Conservation (phyloP, 1,140 invertebrate genomes). For the Araneus ventricosus region DNA sequence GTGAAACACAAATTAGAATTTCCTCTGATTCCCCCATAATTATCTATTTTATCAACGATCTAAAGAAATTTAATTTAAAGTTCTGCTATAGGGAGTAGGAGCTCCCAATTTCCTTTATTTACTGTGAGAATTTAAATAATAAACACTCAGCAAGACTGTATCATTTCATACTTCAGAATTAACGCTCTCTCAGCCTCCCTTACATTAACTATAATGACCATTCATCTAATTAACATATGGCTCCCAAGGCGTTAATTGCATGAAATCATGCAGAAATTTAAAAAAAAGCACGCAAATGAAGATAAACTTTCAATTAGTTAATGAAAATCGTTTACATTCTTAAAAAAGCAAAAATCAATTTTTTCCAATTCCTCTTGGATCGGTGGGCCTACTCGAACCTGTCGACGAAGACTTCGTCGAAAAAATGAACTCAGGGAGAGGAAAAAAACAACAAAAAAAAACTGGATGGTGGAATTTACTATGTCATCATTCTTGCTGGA, state of each 20-base stretch:
- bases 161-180: background rate
- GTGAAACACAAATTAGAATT: no score
- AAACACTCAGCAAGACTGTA: background rate
- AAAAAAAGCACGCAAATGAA: background rate
- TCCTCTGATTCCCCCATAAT: no score
- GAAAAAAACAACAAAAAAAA: background rate
- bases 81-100: background rate
- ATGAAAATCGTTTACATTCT: background rate
- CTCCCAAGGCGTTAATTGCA: no score
- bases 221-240: no score
- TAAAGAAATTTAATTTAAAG: no score
- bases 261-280: no score
- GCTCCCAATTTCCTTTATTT: background rate
- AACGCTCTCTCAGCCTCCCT: no score
- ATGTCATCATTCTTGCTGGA: slow-evolving; percentile 20
- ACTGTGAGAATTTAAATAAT: background rate
- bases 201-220: no score
- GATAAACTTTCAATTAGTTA: background rate
- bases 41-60: no score
- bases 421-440: background rate
- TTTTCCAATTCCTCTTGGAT: background rate
- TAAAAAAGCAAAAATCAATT: background rate
- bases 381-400: background rate
- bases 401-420: background rate
- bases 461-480: background rate